A percentile compares a stretch with the other conserved stretches of the same genome.
Conservation (phyloP, 2,113 vertebrate species). For the Pithys albifrons region DNA sequence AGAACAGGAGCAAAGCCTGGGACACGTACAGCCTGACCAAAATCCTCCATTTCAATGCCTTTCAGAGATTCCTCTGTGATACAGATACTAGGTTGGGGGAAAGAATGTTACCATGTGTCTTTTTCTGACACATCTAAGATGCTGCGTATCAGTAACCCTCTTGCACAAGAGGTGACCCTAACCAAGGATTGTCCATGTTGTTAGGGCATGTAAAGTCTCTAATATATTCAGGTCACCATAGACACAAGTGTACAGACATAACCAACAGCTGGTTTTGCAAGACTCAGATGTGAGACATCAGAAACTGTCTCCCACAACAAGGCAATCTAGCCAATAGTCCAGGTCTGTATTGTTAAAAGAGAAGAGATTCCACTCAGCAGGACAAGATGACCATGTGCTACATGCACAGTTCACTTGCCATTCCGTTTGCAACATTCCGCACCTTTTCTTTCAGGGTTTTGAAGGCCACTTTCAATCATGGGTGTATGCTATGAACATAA, state of each 20-base stretch:
- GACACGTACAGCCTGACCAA: not conserved
- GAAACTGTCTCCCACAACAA: not conserved
- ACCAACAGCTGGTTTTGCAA: not conserved
- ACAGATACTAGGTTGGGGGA: fast-evolving
- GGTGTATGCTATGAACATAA: not conserved
- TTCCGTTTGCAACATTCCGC: not conserved
- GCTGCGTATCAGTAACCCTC: not conserved
- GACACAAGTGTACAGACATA: not conserved
- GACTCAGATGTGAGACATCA: not conserved
- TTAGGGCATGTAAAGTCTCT: not conserved
- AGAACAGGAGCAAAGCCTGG: not conserved
- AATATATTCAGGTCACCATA: not conserved
- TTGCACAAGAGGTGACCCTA: not conserved
- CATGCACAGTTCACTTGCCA: not conserved
- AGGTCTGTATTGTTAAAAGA: not conserved
- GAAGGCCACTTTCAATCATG: not conserved
- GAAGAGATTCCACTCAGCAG: not conserved
- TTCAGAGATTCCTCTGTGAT: not conserved
- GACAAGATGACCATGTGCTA: not conserved
- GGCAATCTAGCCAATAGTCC: not conserved
- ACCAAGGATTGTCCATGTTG: not conserved
- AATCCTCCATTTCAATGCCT: not conserved
- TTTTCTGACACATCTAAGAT: not conserved
- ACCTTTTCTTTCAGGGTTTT: not conserved
- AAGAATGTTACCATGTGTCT: not conserved